These are phyloP conservation scores for Ptilonorhynchus violaceus DNA, from an alignment of 2,113 vertebrate genomes.

Conservation along the genomic window DNA sequence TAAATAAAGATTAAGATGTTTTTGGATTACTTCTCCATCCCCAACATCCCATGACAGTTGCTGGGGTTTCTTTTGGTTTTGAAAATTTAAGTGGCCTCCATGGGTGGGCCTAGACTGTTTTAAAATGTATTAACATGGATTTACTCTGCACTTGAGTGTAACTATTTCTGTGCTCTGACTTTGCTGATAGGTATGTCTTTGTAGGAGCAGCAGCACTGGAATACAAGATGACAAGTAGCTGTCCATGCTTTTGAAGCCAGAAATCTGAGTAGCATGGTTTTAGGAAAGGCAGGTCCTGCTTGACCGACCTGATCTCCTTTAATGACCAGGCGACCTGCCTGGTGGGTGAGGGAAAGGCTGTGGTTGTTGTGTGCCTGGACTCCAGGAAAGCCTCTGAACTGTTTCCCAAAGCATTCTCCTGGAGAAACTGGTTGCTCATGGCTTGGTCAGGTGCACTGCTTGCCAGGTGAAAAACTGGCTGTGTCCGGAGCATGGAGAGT, in stretches of 20 bases:
- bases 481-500: background rate
- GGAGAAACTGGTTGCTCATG: background rate
- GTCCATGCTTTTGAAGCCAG: background rate
- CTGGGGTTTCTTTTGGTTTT: conserved; percentile 4
- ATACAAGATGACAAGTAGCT: background rate
- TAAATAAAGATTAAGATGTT: background rate
- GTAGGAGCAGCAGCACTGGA: background rate
- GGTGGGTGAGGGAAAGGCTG: background rate
- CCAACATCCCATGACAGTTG: background rate
- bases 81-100: background rate
- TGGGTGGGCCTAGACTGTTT: conserved; percentile 28
- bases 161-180: background rate
- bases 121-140: background rate
- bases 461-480: background rate
- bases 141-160: background rate
- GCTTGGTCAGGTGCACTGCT: background rate
- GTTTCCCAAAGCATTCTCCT: background rate
- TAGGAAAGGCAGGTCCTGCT: background rate
- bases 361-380: background rate
- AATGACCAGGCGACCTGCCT: background rate
- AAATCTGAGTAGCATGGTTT: background rate
- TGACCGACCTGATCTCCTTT: background rate
- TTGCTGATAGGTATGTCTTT: background rate
- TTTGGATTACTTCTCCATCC: background rate
- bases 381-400: background rate